Evolutionary conservation across 2,113 vertebrate species (phyloP).

Genomic region (Nibea albiflora): DNA sequence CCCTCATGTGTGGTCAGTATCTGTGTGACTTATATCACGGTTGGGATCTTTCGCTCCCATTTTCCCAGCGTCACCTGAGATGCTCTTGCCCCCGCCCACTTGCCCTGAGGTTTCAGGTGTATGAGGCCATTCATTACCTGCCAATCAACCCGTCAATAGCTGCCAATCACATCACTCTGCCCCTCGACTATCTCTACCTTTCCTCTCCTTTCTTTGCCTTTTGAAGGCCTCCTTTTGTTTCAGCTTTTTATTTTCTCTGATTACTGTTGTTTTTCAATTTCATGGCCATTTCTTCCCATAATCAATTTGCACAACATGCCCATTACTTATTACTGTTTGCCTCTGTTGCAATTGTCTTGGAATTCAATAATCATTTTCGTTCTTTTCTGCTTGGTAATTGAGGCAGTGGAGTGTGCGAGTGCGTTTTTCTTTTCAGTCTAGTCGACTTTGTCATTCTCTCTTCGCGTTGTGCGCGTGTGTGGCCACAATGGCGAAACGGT

Average conservation of each 20-base stretch:
- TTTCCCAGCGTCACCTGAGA: slow-evolving; percentile 60
- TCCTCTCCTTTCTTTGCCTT: slow-evolving; percentile 15
- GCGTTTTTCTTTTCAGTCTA: slow-evolving; percentile 48
- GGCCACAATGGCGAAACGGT: slow-evolving; percentile 10
- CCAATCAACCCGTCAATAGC: slow-evolving; percentile 27
- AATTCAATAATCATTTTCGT: slow-evolving; percentile 74
- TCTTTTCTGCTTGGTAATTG: slow-evolving; percentile 67
- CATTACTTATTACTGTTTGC: slow-evolving; percentile 68
- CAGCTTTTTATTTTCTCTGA: slow-evolving; percentile 46
- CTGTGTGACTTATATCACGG: slow-evolving; percentile 36
- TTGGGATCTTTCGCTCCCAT: slow-evolving; percentile 49
- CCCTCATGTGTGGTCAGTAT: slow-evolving; percentile 66
- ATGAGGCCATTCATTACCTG: slow-evolving; percentile 51
- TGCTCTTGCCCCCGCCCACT: slow-evolving; percentile 36
- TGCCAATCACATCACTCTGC: slow-evolving; percentile 27
- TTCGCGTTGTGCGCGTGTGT: slow-evolving; percentile 10
- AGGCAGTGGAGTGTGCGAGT: slow-evolving; percentile 66
- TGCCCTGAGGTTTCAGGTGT: slow-evolving; percentile 67
- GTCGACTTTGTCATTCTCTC: slow-evolving; percentile 32
- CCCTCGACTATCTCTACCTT: neutral
- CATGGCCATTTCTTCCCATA: slow-evolving; percentile 65
- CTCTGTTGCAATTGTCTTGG: slow-evolving; percentile 64
- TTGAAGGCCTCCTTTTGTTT: slow-evolving; percentile 53
- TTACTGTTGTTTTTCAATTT: slow-evolving; percentile 75
- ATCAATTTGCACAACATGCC: slow-evolving; percentile 75